Percentiles rank a stretch among this genome's conserved stretches.
phyloP scores from a whole-genome alignment of 2,797 vertebrate genomes.

The Tarsius wallacei region DNA sequence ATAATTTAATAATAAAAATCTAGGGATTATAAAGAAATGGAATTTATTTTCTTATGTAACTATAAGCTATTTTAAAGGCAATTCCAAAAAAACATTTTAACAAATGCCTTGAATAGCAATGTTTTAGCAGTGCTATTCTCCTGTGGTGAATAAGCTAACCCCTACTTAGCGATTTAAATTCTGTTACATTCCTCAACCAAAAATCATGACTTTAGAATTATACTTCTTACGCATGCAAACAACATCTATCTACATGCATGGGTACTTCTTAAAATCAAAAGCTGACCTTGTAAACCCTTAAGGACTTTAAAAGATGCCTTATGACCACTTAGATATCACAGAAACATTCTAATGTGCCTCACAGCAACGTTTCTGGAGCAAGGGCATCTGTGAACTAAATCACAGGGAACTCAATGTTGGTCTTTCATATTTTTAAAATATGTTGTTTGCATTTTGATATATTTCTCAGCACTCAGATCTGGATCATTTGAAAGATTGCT shows the following conservation, averaged over 20 bases:
- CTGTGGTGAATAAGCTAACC: not conserved
- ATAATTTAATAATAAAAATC: not conserved
- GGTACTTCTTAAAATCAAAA: not conserved
- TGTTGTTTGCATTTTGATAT: not conserved
- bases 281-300: not conserved
- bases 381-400: not conserved
- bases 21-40: not conserved
- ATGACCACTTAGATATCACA: not conserved
- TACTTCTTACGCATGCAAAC: not conserved
- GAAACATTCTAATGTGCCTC: not conserved
- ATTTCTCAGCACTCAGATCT: not conserved
- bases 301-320: not conserved
- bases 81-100: not conserved
- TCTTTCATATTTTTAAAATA: not conserved
- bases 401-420: not conserved
- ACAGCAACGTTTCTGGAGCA: not conserved
- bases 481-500: not conserved
- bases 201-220: conserved; percentile 21
- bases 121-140: not conserved
- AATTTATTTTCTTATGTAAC: not conserved
- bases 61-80: conserved; percentile 1
- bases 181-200: no score
- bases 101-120: not conserved
- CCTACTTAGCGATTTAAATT: not conserved
- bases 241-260: not conserved